Base-by-base conservation (phyloP, 1,140 invertebrate species). In the Asobara japonica region DNA sequence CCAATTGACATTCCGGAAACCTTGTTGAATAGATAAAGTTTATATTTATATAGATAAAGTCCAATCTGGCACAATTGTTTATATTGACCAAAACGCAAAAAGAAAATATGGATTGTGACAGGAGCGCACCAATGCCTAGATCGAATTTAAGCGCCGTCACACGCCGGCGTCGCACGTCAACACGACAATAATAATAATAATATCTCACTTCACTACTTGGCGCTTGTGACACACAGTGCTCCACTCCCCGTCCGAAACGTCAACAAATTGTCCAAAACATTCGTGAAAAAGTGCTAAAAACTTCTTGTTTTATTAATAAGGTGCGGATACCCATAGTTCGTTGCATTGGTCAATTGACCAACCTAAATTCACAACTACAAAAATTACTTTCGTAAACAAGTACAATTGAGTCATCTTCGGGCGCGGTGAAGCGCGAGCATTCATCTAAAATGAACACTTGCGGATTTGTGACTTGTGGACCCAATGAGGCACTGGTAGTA, bases 391-490 rank as follows among this genome's bases (percentile, higher is more conserved):
- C 7, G 41, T 45, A 45, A 45, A 45, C 41, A 45, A 45, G 11
- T 18, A 45, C 41, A 45, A 45, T 45, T 45, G 41, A n/a, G 41
- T 56, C 51, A 56, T 56, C 51, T 8, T 56, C 22, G 51, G 51
- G 51, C 11, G 51, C 22, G 22, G 22, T 25, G 22, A 56, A 22
- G 51, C 62, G 62, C 13, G 62, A 71, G 38, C 61, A 36, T 56
- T 64, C 36, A 33, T 48, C 38, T 30, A 48, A 72, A 73, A 78
- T 36, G 30, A 96, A 96, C 95, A 92, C 92, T 79, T 96, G 94
- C 91, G 96, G 96, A 81, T 98, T 98, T 88, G 96, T 98, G 73
- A 97, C 96, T 72, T 99, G 97, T 87, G 97, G 97, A 36, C 97
- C 97, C 2, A 99, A 99, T 84, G 97, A 98, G 88, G 97, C 97